These are phyloP conservation scores for Salvator merianae DNA, from an alignment of 2,113 vertebrate species.

Conservation along the genomic window DNA sequence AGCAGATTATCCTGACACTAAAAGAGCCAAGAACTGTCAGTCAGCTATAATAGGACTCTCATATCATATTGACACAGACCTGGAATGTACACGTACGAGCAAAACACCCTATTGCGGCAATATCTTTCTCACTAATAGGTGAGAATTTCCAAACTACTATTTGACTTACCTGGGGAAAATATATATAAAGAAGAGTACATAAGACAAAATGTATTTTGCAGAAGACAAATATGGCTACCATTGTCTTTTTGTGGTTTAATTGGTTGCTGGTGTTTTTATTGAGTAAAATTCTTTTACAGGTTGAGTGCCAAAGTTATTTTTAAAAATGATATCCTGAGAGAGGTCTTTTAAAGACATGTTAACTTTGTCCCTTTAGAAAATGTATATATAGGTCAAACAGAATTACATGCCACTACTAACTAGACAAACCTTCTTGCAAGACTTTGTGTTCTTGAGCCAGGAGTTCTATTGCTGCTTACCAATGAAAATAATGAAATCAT, in stretches of 20 bases:
- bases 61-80: slow-evolving; percentile 66
- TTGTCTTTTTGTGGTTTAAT: neutral
- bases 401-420: neutral
- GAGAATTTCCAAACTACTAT: neutral
- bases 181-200: neutral
- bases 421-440: neutral
- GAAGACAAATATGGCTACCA: neutral
- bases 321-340: neutral
- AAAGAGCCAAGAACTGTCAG: slow-evolving; percentile 45
- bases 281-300: neutral
- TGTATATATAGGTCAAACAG: neutral
- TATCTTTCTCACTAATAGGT: slow-evolving; percentile 31
- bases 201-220: neutral
- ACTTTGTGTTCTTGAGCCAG: neutral
- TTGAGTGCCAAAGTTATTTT: neutral
- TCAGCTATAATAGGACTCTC: slow-evolving; percentile 41
- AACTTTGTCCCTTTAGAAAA: neutral
- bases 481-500: neutral
- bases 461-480: neutral
- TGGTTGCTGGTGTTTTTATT: neutral
- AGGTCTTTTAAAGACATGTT: neutral
- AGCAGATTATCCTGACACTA: slow-evolving; percentile 56
- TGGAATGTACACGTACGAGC: neutral
- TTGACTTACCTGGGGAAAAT: neutral
- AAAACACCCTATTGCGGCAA: neutral